phyloP scores from a whole-genome alignment of 2,797 vertebrate species.

The Hafferia zeledoni region DNA sequence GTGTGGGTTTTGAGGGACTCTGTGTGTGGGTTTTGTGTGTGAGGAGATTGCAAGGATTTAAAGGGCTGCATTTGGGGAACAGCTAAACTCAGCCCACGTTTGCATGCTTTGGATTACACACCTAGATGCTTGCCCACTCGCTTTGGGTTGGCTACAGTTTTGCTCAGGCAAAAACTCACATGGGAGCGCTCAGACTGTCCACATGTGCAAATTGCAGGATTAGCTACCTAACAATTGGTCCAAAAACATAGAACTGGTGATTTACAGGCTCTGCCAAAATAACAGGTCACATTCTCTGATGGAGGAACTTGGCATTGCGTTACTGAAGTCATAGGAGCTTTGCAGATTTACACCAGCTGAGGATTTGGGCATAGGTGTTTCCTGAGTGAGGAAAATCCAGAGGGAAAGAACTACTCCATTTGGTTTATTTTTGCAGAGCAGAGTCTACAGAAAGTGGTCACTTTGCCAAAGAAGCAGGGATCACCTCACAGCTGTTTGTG shows the following conservation, averaged over 20 bases:
- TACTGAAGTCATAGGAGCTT: conserved; percentile 38
- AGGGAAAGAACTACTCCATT: conserved; percentile 38
- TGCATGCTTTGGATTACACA: conserved; percentile 5
- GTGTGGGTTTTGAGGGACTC: not conserved
- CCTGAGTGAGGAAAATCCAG: conserved; percentile 51
- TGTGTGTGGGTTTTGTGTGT: not conserved
- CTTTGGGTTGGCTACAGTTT: conserved; percentile 25
- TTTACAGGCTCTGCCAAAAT: conserved; percentile 30
- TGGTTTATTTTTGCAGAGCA: conserved; percentile 46
- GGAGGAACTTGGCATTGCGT: not conserved
- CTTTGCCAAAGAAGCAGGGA: conserved; percentile 25
- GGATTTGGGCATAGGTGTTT: conserved; percentile 60
- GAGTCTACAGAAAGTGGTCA: conserved; percentile 30
- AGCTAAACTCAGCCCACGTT: not conserved
- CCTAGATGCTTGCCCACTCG: conserved; percentile 22
- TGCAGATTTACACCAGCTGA: conserved; percentile 51
- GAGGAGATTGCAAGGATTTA: not conserved
- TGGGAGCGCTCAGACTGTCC: not conserved
- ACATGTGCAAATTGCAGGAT: conserved; percentile 25
- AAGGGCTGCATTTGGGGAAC: not conserved
- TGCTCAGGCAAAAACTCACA: conserved; percentile 11
- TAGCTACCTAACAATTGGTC: conserved; percentile 48
- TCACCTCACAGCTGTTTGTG: conserved; percentile 11
- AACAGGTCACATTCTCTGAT: not conserved
- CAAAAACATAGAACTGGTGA: not conserved